Evolutionary conservation across 2,888 invertebrate species (phyloP).

Genomic region (Lomographa bimaculata): DNA sequence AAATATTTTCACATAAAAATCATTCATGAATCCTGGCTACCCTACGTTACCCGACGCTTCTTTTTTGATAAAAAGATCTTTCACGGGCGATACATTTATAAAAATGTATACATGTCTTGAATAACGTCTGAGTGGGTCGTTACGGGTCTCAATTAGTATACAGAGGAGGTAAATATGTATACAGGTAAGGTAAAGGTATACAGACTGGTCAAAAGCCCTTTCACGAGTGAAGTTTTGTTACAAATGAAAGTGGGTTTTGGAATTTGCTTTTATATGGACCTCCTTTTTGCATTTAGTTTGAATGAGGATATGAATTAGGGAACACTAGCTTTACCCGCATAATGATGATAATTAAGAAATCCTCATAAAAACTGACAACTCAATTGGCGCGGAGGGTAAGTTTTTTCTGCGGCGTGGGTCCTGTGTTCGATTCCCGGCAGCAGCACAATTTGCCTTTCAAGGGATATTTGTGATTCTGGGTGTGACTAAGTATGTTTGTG

Average conservation of each 20-base stretch:
- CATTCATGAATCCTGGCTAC: no score
- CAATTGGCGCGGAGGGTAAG: no score
- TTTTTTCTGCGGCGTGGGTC: no score
- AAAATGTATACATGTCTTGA: conserved; percentile 73
- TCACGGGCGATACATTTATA: conserved; percentile 81
- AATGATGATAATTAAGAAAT: no score
- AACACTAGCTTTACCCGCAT: no score
- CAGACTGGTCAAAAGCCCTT: conserved; percentile 14
- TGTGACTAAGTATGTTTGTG: no score
- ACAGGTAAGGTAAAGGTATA: conserved; percentile 10
- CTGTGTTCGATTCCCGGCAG: no score
- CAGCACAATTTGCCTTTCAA: no score
- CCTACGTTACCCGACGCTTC: conserved; percentile 13
- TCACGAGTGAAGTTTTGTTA: conserved; percentile 5
- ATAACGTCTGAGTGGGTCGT: conserved; percentile 75
- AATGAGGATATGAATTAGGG: no score
- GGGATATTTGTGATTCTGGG: no score
- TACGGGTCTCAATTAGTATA: conserved; percentile 34
- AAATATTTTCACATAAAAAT: no score
- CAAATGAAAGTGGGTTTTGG: conserved; percentile 1
- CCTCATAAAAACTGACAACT: no score
- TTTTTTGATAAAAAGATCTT: conserved; percentile 75
- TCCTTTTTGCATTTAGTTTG: background rate
- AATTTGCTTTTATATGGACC: conserved; percentile 3
- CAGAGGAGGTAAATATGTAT: conserved; percentile 15